Evolutionary conservation across 1,140 invertebrate species (phyloP), one percentile per base, ranked within the genome.

Genomic region (Monochamus saltuarius): DNA sequence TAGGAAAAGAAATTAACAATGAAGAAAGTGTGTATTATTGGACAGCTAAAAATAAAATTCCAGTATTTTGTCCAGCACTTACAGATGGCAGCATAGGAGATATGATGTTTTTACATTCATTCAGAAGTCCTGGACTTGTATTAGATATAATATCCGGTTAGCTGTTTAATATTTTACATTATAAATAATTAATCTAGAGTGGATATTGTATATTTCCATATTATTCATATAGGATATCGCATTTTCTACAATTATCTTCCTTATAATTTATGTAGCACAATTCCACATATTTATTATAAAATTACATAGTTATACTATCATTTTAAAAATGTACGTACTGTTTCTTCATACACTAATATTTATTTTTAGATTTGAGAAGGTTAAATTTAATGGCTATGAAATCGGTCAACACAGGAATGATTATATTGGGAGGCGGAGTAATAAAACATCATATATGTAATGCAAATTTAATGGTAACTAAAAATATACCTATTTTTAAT

Each of bases 401-500:
- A 78, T 92, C 97, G 3, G 78, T 87, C 11, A 90, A 95, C 69
- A 91, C 90, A 49, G 98, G 97, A n/a, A 92, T 99, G 83, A 90
- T 99, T 37, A 98, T 99, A 66, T 77, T 99, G 40, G 98, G 98
- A 8, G 97, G 97, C 43, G 97, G 97, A 7, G 79, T 99, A 0
- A 85, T 98, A n/a, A 99, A 99, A 79, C 98, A 99, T 82, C 98
- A 99, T 73, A 98, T 99, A 59, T 97, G 94, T 77, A 98, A 98
- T 82, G 94, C 95, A 6, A 98, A 98, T 83, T 80, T 98, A 54
- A 97, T 98, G 95, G 87, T 89, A 79, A 75, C 9, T 55, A 61
- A 50, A 29, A 13, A 56, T 4, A 52, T 4, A 35, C 19, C 39
- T 36, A 52, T 2, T 10, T 51, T 13, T 56, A 42, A 59, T 61